A percentile compares a stretch with the other conserved stretches of the same genome.
Evolutionary conservation across 2,888 invertebrate species (phyloP).

Genomic region (Orchesella flavescens): DNA sequence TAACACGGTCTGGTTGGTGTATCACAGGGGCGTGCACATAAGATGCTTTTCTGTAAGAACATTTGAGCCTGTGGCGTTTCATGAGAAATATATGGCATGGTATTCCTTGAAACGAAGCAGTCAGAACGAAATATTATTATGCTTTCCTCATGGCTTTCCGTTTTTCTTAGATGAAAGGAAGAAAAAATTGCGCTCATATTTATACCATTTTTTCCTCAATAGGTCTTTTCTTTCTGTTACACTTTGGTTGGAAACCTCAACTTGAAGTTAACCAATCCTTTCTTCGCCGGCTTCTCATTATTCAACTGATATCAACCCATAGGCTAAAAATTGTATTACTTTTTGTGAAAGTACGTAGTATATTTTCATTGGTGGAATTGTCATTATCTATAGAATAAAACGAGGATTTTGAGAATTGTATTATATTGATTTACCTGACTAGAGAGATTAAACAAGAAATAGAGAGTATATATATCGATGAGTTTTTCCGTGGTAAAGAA

Average conservation of each 20-base stretch:
- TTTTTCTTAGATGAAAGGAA: conserved; percentile 41
- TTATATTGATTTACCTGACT: conserved; percentile 34
- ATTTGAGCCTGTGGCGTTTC: conserved; percentile 21
- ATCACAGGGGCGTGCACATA: too few relatives aligned
- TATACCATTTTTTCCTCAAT: conserved; percentile 43
- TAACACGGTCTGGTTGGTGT: background rate
- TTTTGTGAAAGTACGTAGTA: too few relatives aligned
- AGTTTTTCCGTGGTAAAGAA: conserved; percentile 2
- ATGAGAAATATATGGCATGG: background rate
- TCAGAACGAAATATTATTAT: conserved; percentile 36
- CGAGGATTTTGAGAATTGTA: too few relatives aligned
- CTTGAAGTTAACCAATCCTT: too few relatives aligned
- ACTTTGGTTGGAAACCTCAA: background rate
- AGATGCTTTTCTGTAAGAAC: too few relatives aligned
- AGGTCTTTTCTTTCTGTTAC: background rate
- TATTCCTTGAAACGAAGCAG: background rate
- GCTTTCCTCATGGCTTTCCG: conserved; percentile 41
- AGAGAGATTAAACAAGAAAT: conserved; percentile 28
- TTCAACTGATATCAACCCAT: too few relatives aligned
- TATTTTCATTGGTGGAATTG: too few relatives aligned
- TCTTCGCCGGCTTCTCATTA: too few relatives aligned
- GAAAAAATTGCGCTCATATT: conserved; percentile 40
- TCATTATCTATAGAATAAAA: too few relatives aligned
- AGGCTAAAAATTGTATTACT: too few relatives aligned
- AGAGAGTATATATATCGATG: background rate